phyloP scores from a whole-genome alignment of 2,113 vertebrate species.

The Hyaena hyaena region DNA sequence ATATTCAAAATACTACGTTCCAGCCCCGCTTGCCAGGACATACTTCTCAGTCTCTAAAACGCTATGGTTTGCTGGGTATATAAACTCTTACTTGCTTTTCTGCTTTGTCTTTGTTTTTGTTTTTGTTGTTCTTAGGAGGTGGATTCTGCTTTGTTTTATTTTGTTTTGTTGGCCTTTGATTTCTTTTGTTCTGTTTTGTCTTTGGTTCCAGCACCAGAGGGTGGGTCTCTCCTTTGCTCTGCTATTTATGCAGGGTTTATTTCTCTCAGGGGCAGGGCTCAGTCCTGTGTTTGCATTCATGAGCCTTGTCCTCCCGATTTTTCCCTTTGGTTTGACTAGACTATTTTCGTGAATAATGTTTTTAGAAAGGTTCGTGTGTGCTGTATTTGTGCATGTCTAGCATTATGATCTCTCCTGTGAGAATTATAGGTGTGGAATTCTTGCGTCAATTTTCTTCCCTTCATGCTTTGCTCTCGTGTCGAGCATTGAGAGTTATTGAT shows the following conservation, averaged over 20 bases:
- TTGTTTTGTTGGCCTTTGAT: neutral
- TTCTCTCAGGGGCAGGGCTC: neutral
- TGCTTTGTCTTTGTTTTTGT: neutral
- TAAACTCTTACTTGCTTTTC: neutral
- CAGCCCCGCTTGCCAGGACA: neutral
- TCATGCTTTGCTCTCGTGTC: neutral
- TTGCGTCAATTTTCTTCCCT: neutral
- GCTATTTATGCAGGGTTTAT: neutral
- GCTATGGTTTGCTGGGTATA: neutral
- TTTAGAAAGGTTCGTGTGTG: neutral
- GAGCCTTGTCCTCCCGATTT: neutral
- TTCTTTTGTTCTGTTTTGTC: neutral
- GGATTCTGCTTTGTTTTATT: neutral
- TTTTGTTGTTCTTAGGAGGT: neutral
- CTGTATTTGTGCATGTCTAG: neutral
- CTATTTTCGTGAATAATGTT: constrained; percentile 22
- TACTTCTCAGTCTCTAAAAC: neutral
- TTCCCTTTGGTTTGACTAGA: neutral
- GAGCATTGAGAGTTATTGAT: neutral
- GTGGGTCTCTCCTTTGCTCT: neutral
- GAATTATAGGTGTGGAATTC: neutral
- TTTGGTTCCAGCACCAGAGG: neutral
- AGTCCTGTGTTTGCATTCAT: neutral
- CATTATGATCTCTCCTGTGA: neutral
- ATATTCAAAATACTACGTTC: neutral